Evolutionary conservation across 2,888 invertebrate genomes (phyloP), one percentile per base, ranked within the genome.

Genomic region (Orchestes rusci): DNA sequence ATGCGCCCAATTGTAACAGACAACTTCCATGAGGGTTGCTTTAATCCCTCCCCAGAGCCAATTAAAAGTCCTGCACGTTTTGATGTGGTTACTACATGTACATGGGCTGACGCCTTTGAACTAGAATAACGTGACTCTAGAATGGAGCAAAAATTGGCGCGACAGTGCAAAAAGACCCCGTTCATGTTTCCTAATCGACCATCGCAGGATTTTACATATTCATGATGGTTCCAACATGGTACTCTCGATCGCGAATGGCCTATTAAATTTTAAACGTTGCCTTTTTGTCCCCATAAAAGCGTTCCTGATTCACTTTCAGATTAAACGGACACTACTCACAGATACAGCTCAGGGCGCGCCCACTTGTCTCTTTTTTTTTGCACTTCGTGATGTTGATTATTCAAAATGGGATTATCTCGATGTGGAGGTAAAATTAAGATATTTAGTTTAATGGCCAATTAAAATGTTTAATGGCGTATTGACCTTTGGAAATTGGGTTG

Each of bases 161-260:
- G 15, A 31, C 12, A 19, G 42, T 42, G 48, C 48, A 42, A 45
- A 45, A 48, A 48, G 12, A 7, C 45, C 17, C 7, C 23, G 33
- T 37, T 45, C 45, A 41, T 48, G 48, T 41, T 44, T 41, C 30
- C 48, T 45, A 45, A 48, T 48, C 48, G 45, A 42, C 39, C 41
- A 45, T 48, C 48, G 38, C 29, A 17, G 36, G 38, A 38, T 43
- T 48, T 48, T 45, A 48, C 44, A 48, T 44, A 48, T 48, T 48
- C 48, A 48, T 48, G 48, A 45, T 38, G 40, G 44, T 45, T 42
- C 48, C 45, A 38, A 45, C 48, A 48, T 45, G 48, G 45, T 45
- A 44, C 48, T 45, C 48, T 39, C 29, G 41, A 41, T 43, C 43
- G 39, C 48, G 44, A 45, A 48, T 48, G 20, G 48, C 41, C 45